Evolutionary conservation across 2,888 invertebrate species (phyloP).

Genomic region (Elgonia sp.): DNA sequence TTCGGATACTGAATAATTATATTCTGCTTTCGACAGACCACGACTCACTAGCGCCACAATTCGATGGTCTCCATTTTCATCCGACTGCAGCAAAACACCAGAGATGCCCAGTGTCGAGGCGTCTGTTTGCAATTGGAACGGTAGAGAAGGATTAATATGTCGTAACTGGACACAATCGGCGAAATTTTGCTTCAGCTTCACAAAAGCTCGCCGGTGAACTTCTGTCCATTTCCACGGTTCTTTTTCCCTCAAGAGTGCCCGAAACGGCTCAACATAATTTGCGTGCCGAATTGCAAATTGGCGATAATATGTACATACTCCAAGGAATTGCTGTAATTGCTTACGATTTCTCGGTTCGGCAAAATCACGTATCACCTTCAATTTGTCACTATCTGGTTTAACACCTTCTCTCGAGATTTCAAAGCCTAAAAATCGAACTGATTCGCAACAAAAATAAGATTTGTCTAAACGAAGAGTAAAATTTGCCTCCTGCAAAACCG

Average conservation of each 20-base stretch:
- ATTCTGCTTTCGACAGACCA: slow-evolving; percentile 7
- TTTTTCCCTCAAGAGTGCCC: slow-evolving; percentile 33
- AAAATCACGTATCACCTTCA: slow-evolving; percentile 78
- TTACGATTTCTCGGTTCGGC: slow-evolving; percentile 77
- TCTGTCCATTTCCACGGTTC: slow-evolving; percentile 29
- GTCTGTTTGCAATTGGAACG: slow-evolving; percentile 3
- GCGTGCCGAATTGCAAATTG: slow-evolving; percentile 45
- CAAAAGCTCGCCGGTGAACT: slow-evolving; percentile 59
- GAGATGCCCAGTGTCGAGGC: not conserved
- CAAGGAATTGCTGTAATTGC: slow-evolving; percentile 78
- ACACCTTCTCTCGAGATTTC: slow-evolving; percentile 39
- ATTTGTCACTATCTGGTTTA: slow-evolving; percentile 48
- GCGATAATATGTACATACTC: slow-evolving; percentile 68
- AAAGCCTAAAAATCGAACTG: slow-evolving; percentile 54
- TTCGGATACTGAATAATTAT: slow-evolving; percentile 14
- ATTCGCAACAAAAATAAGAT: not conserved
- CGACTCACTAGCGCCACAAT: slow-evolving; percentile 3
- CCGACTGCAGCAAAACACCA: not conserved
- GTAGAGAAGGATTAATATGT: not conserved
- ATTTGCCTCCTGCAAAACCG: not conserved
- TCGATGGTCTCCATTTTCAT: not conserved
- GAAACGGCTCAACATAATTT: slow-evolving; percentile 51
- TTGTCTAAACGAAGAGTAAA: not conserved
- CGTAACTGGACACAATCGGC: not conserved
- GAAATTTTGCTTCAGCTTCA: slow-evolving; percentile 70